Base-by-base conservation (phyloP, 2,797 vertebrate genomes). In the Eupleurogrammus muticus region DNA sequence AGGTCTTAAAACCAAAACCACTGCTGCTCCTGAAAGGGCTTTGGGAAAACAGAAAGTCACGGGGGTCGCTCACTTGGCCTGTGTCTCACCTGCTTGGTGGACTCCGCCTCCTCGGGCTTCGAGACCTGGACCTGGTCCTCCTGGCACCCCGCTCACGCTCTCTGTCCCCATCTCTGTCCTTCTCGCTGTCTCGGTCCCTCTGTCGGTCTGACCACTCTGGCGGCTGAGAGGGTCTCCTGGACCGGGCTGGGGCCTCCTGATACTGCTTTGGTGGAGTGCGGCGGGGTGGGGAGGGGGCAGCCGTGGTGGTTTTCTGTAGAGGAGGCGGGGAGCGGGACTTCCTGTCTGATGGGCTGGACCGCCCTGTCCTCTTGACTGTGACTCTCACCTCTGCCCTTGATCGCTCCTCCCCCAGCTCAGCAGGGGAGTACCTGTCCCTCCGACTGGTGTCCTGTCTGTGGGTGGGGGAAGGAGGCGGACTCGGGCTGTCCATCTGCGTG, bases 171-270 rank as follows among this genome's bases (percentile, higher is more conserved):
- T 67, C 55, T 9, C 5, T 32, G 0, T 71, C 68, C 0, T 66
- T 56, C 5, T 74, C 40, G 24, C 75, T 57, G 2, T 73, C 58
- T 42, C 77, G 70, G 12, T 79, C 62, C 13, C 83, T 72, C 3
- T 87, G 77, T 21, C 89, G 50, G 42, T 87, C 84, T 1, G 79
- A 70, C 77, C 80, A 76, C 46, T 81, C 88, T 63, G 85, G 92
- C 79, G 91, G 93, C 35, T 95, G 95, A 51, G 95, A 95, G 2
- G 90, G 80, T 90, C 94, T 96, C 79, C 96, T 93, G 17, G 91
- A 92, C 36, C 91, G 78, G 48, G 87, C 79, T 8, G 91, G 89
- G 38, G 93, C 92, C 80, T 95, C 89, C 91, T 96, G 92, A 80
- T 97, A 95, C 87, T 95, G 92, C 80, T 93, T 85, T 0, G 93